Conservation (phyloP, 64 coral and sea anemone species). For the Stylophora pistillata region DNA sequence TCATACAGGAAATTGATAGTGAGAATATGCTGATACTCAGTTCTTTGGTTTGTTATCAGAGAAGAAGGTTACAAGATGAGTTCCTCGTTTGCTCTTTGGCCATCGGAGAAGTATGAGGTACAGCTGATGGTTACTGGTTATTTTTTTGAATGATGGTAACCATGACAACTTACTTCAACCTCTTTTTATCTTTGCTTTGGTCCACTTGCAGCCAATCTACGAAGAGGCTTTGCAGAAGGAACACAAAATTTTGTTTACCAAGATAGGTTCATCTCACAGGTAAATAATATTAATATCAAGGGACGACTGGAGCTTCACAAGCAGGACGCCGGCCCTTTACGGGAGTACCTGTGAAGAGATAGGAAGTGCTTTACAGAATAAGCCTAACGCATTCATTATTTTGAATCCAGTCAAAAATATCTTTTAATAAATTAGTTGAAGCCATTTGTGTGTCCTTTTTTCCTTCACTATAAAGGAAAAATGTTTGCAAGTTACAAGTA, state of each 20-base stretch:
- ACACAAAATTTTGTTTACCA: background rate
- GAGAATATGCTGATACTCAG: too few relatives aligned
- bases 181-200: too few relatives aligned
- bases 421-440: too few relatives aligned
- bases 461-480: conserved; percentile 3
- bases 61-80: conserved; percentile 22
- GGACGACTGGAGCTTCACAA: too few relatives aligned
- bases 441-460: background rate
- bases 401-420: too few relatives aligned
- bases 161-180: too few relatives aligned
- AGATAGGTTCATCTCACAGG: conserved; percentile 2
- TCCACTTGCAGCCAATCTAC: background rate
- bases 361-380: too few relatives aligned
- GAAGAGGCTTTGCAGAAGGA: background rate
- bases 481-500: conserved; percentile 38
- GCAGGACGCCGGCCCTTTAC: too few relatives aligned
- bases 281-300: background rate
- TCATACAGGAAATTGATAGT: too few relatives aligned
- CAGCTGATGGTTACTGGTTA: background rate
- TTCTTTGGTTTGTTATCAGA: background rate
- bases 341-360: too few relatives aligned
- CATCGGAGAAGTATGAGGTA: conserved; percentile 26
- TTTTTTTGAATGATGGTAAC: too few relatives aligned
- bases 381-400: too few relatives aligned
- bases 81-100: conserved; percentile 32